Conservation (phyloP, 2,888 invertebrate species). For the Branchellion lobata region DNA sequence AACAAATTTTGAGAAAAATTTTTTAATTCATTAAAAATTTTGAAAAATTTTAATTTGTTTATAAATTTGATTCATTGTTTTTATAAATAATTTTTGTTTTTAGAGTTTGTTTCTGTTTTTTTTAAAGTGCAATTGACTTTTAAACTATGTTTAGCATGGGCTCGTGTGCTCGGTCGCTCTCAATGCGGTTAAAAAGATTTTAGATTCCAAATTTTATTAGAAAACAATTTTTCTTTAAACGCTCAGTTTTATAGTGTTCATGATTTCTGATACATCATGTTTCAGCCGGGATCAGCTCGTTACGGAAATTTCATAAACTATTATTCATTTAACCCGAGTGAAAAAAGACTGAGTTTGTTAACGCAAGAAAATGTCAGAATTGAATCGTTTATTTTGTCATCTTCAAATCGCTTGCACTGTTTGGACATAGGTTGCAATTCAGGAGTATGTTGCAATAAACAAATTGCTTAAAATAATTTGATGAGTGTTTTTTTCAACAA, state of each 20-base stretch:
- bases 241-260: too few species aligned
- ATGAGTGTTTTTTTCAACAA: too few species aligned
- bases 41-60: not conserved
- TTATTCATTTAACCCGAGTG: conserved; percentile 76
- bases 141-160: too few species aligned
- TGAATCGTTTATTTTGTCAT: not conserved
- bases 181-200: too few species aligned
- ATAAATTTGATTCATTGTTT: not conserved
- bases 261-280: too few species aligned
- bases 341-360: conserved; percentile 71
- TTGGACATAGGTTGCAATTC: conserved; percentile 79
- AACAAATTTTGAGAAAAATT: not conserved
- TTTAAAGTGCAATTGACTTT: too few species aligned
- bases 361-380: conserved; percentile 58
- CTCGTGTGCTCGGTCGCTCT: too few species aligned
- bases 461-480: not conserved
- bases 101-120: too few species aligned
- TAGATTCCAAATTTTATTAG: too few species aligned
- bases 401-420: not conserved
- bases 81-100: not conserved
- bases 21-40: not conserved
- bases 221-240: too few species aligned
- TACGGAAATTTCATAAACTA: conserved; percentile 85
- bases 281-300: conserved; percentile 73
- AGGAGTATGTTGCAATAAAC: conserved; percentile 70